phyloP scores from a whole-genome alignment of 1,140 invertebrate genomes.

The Pseudomyrmex cubaensis region DNA sequence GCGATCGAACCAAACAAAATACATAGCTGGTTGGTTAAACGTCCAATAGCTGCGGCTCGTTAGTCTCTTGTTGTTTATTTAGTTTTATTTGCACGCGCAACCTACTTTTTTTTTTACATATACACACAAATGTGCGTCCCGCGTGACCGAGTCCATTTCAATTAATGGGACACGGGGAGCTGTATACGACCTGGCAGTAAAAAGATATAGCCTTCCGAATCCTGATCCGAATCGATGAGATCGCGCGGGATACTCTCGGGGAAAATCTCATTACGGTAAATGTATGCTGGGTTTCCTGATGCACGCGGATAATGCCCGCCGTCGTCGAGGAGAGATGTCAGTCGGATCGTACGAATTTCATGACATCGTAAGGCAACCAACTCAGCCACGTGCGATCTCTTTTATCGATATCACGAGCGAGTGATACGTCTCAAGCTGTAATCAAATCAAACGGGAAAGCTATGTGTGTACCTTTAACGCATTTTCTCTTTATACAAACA shows the following conservation, averaged over 20 bases:
- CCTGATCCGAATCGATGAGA: conserved; percentile 17
- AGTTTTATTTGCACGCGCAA: conserved; percentile 24
- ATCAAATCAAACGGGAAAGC: conserved; percentile 36
- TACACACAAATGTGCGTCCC: not conserved
- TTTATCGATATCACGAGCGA: conserved; percentile 53
- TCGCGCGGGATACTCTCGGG: conserved; percentile 7
- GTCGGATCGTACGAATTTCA: conserved; percentile 57
- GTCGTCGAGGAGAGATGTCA: conserved; percentile 49
- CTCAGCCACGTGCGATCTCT: conserved; percentile 35
- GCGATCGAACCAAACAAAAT: conserved; percentile 57
- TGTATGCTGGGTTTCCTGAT: conserved; percentile 62
- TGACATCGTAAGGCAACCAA: conserved; percentile 60
- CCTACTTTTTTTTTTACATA: conserved; percentile 12
- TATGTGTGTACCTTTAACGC: not conserved
- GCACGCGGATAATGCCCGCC: conserved; percentile 57
- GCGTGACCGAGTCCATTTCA: conserved; percentile 52
- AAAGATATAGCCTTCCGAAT: conserved; percentile 41
- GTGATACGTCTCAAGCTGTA: conserved; percentile 37
- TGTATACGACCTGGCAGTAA: conserved; percentile 11
- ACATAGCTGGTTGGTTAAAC: conserved; percentile 44
- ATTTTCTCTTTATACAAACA: too few species aligned
- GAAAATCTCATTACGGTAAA: conserved; percentile 56
- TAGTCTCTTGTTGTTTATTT: conserved; percentile 53
- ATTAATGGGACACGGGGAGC: conserved; percentile 53
- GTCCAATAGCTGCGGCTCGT: conserved; percentile 20